Percentiles rank a stretch among this genome's conserved stretches.
These are phyloP conservation scores for Acipenser oxyrinchus DNA, from an alignment of 2,797 vertebrate genomes.

Conservation along the genomic window DNA sequence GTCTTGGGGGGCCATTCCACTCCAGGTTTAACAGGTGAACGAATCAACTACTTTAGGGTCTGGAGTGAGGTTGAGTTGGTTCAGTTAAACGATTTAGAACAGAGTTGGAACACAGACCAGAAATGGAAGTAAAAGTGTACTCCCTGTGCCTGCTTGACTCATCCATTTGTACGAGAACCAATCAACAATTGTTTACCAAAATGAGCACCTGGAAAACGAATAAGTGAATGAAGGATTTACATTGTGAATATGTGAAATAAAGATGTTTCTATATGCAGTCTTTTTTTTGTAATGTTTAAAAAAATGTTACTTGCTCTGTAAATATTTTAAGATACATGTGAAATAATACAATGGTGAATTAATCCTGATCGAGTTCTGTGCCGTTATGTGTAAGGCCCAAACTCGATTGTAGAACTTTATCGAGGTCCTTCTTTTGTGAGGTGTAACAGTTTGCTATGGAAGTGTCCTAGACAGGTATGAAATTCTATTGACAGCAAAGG, in stretches of 20 bases:
- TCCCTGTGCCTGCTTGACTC: not conserved
- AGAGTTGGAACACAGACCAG: too few relatives aligned
- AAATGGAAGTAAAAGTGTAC: too few relatives aligned
- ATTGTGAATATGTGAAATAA: constrained; percentile 32
- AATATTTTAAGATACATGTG: constrained; percentile 33
- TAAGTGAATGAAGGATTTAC: constrained; percentile 29
- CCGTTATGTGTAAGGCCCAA: constrained; percentile 21
- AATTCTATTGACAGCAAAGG: constrained; percentile 13
- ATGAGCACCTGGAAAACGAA: constrained; percentile 32
- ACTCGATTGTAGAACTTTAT: constrained; percentile 15
- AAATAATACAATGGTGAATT: constrained; percentile 17
- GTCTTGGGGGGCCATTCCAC: too few relatives aligned
- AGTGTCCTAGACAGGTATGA: constrained; percentile 3
- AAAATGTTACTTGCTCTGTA: constrained; percentile 39
- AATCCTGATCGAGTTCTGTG: constrained; percentile 11
- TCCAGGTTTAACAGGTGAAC: too few relatives aligned
- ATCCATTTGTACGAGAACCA: constrained; percentile 12
- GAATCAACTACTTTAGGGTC: too few relatives aligned
- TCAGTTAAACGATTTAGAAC: too few relatives aligned
- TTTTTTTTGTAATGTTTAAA: constrained; percentile 42
- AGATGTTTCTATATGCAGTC: constrained; percentile 45
- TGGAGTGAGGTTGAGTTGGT: too few relatives aligned
- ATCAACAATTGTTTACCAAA: constrained; percentile 39
- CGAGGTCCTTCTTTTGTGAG: constrained; percentile 18
- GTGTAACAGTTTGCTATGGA: constrained; percentile 15